Conservation (phyloP, 2,797 vertebrate species). For the Cygnus olor region DNA sequence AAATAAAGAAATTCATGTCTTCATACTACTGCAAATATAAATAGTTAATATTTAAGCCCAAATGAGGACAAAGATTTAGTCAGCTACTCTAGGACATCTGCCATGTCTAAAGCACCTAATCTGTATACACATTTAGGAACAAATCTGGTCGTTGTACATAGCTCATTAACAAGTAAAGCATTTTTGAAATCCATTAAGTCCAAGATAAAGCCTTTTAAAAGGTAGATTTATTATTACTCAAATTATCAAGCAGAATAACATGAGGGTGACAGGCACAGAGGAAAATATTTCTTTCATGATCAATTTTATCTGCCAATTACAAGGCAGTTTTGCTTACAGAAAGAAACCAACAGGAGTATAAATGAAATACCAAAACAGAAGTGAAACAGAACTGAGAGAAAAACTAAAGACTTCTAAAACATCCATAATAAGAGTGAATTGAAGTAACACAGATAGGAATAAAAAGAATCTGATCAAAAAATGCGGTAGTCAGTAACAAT, state of each 20-base stretch:
- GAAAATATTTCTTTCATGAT: neutral
- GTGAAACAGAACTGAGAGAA: neutral
- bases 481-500: neutral
- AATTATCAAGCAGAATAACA: constrained; percentile 8
- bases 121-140: constrained; percentile 17
- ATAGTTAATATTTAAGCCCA: neutral
- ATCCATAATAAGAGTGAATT: neutral
- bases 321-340: neutral
- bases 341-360: neutral
- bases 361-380: neutral
- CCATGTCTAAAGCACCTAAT: constrained; percentile 24
- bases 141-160: constrained; percentile 45
- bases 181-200: constrained; percentile 43
- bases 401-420: neutral
- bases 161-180: constrained; percentile 46
- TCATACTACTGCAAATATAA: neutral
- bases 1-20: neutral
- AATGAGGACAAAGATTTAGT: neutral
- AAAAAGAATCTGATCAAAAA: neutral
- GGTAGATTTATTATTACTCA: constrained; percentile 18
- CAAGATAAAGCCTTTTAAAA: constrained; percentile 27
- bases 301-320: constrained; percentile 11
- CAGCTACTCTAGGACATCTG: constrained; percentile 42
- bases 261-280: neutral
- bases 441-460: neutral